Evolutionary conservation across 2,888 invertebrate genomes (phyloP).

Genomic region (Bursaphelenchus okinawaensis): DNA sequence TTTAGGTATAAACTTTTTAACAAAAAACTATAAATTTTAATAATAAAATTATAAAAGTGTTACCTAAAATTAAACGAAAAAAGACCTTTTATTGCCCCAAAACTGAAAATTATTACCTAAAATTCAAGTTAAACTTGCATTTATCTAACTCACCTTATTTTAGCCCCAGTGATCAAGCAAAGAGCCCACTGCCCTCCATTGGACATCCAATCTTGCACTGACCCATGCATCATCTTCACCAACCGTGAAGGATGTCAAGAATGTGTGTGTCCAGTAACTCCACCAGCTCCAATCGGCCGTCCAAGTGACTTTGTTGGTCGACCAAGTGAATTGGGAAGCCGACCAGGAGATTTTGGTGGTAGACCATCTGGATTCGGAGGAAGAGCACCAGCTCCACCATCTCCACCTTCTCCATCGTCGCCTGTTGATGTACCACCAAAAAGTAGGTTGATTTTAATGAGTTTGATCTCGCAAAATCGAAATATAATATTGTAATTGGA

Average conservation of each 20-base stretch:
- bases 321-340: neutral
- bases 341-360: conserved; percentile 8
- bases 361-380: neutral
- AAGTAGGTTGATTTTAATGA: neutral
- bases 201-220: conserved; percentile 43
- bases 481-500: no score
- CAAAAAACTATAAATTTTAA: no score
- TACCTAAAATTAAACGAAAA: no score
- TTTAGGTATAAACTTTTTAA: no score
- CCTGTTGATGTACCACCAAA: neutral
- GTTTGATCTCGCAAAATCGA: no score
- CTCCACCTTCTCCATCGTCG: conserved; percentile 5
- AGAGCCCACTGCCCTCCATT: conserved; percentile 40
- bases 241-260: conserved; percentile 51
- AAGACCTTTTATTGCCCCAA: no score
- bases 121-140: no score
- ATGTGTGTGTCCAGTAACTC: conserved; percentile 47
- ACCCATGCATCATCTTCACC: conserved; percentile 55
- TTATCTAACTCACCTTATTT: neutral
- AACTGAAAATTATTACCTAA: no score
- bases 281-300: conserved; percentile 11
- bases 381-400: conserved; percentile 14
- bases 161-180: conserved; percentile 19
- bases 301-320: conserved; percentile 7
- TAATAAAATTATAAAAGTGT: no score